phyloP scores from a whole-genome alignment of 37 sponge, comb jelly and placozoan genomes.

The Aplysina aerophoba region DNA sequence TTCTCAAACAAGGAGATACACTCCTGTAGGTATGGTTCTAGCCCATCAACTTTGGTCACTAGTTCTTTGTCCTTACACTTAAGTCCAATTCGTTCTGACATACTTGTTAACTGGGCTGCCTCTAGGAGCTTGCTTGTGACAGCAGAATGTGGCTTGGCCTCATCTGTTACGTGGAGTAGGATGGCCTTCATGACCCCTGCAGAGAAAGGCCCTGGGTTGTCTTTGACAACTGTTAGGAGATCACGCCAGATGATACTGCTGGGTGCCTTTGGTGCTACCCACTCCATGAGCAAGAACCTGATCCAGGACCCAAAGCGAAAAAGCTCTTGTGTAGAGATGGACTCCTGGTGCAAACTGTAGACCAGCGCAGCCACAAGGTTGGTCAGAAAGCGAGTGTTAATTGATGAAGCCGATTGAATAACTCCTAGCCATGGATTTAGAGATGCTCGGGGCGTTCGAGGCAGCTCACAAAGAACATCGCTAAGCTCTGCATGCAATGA shows the following conservation, averaged over 20 bases:
- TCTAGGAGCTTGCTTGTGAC: background rate
- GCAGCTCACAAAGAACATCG: no score
- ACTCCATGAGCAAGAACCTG: background rate
- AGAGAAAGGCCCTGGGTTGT: conserved; percentile 18
- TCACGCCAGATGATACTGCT: background rate
- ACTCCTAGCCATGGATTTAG: no score
- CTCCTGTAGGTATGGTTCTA: background rate
- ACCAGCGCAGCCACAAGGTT: background rate
- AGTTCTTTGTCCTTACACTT: background rate
- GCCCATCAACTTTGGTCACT: background rate
- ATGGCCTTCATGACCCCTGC: background rate
- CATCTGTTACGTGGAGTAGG: background rate
- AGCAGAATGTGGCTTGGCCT: background rate
- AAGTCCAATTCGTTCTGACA: conserved; percentile 2
- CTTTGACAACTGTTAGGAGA: background rate
- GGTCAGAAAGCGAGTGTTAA: background rate
- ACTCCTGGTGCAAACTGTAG: background rate
- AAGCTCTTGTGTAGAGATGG: background rate
- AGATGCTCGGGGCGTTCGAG: no score
- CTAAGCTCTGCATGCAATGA: no score
- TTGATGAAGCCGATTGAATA: no score
- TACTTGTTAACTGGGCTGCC: background rate
- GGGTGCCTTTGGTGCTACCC: background rate
- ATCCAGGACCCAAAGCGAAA: background rate
- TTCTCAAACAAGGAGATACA: conserved; percentile 18